Evolutionary conservation across 2,888 invertebrate genomes (phyloP), one percentile per base, ranked within the genome.

Genomic region (Lacanobia oleracea): DNA sequence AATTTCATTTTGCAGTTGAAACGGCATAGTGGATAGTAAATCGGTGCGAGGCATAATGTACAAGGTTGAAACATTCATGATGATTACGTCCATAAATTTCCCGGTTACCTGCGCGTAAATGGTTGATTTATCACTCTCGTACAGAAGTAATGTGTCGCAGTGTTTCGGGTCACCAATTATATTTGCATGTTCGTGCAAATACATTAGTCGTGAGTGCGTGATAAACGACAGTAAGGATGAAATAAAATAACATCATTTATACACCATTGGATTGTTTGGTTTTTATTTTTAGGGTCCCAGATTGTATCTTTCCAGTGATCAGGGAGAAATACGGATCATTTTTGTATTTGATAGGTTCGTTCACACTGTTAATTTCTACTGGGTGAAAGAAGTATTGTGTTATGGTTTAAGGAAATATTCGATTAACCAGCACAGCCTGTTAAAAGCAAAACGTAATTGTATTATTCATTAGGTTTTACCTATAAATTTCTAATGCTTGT

Each of bases 41-140:
- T 88, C 80, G 82, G 79, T 73, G 77, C 71, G 66, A 62, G 69
- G 64, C 67, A 71, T 87, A 87, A 90, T 91, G 89, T 86, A 90
- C 86, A 86, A 82, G 82, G 84, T 86, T 92, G 87, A 89, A 91
- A 90, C 88, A 90, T 91, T 90, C 89, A 88, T 88, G 90, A 87
- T 91, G 91, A 92, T 93, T 91, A 91, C 90, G 84, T 81, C 84
- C 91, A 92, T 93, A 93, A 93, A 93, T 93, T 89, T 86, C 63
- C 79, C 84, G 66, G 88, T 88, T 88, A 91, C 89, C 89, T 88
- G 89, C 86, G 85, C 86, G 88, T 91, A 91, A 92, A 92, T 90
- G 89, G 87, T 87, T 92, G 91, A 92, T 91, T 91, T 91, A 92
- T 88, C 77, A 81, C 85, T 79, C 81, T 84, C 75, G 80, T 84